A percentile compares a stretch with the other conserved stretches of the same genome.
Conservation (phyloP, 2,888 invertebrate species). For the Pecten maximus region DNA sequence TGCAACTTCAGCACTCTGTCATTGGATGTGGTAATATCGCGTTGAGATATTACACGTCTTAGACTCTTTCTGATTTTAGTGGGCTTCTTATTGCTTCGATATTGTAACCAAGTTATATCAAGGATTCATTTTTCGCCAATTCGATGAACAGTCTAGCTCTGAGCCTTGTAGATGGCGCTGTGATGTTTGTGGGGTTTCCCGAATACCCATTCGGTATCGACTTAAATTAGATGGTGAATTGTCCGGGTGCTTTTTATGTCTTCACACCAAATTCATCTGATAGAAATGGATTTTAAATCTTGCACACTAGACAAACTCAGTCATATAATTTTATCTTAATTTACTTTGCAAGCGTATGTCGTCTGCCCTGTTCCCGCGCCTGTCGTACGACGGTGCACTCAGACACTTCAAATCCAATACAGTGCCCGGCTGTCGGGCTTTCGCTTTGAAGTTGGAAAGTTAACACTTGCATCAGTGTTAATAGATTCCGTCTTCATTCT, state of each 20-base stretch:
- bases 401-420: neutral
- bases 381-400: conserved; percentile 2
- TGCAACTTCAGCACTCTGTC: neutral
- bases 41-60: too few species aligned
- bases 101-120: neutral
- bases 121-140: neutral
- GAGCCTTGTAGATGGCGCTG: neutral
- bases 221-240: neutral
- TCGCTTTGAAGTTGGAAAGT: neutral
- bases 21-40: too few species aligned
- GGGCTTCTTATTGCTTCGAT: neutral
- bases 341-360: conserved; percentile 1
- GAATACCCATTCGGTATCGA: neutral
- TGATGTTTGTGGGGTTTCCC: neutral
- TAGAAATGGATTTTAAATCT: neutral
- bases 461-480: conserved; percentile 1
- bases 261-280: neutral
- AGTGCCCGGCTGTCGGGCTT: neutral
- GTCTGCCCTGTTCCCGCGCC: neutral
- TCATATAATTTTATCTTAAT: conserved; percentile 29
- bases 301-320: conserved; percentile 24
- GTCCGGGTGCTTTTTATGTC: neutral
- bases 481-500: neutral
- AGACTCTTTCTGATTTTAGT: too few species aligned
- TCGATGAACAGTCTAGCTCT: neutral